These are phyloP conservation scores for Druon quercuslanigerum DNA, from an alignment of 1,140 invertebrate genomes.

Conservation along the genomic window DNA sequence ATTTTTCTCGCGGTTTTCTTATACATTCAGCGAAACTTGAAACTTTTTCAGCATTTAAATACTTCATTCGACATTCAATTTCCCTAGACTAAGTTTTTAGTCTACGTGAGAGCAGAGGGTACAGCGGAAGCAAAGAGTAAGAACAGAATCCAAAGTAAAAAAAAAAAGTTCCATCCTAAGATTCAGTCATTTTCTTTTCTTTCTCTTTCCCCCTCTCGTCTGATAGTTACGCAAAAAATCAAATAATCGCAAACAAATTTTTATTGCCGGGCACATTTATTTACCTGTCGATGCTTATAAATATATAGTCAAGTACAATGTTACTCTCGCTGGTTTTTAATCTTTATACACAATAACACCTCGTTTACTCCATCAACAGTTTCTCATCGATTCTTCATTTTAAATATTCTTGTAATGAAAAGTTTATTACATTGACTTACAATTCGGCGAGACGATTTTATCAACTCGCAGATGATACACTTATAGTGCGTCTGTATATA, in stretches of 20 bases:
- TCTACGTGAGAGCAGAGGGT: not conserved
- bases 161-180: constrained; percentile 20
- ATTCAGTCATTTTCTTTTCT: constrained; percentile 3
- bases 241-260: constrained; percentile 42
- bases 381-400: constrained; percentile 1
- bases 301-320: constrained; percentile 57
- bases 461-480: constrained; percentile 25
- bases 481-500: constrained; percentile 15
- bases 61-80: constrained; percentile 1
- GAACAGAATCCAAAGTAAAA: constrained; percentile 10
- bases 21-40: not conserved
- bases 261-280: constrained; percentile 61
- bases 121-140: not conserved
- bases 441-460: constrained; percentile 46
- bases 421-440: constrained; percentile 56
- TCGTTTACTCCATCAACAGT: not conserved
- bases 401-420: constrained; percentile 37
- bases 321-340: constrained; percentile 41
- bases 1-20: constrained; percentile 2
- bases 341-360: not conserved
- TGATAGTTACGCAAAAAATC: not conserved
- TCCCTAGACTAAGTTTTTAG: constrained; percentile 32
- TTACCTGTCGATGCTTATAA: constrained; percentile 59
- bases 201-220: not conserved
- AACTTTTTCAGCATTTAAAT: constrained; percentile 15